Evolutionary conservation across 2,113 vertebrate genomes (phyloP).

Genomic region (Oryzias curvinotus): DNA sequence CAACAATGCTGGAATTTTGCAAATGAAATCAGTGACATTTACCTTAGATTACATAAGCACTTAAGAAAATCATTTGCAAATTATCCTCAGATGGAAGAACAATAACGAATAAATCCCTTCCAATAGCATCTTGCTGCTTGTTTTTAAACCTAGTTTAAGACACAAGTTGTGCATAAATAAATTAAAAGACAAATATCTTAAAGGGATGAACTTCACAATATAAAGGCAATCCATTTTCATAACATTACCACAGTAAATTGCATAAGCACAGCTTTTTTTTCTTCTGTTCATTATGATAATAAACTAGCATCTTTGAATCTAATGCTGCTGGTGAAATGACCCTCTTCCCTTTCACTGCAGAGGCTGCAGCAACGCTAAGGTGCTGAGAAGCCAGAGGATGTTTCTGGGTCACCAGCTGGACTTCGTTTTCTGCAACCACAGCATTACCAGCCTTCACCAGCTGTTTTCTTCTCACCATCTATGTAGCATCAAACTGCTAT

Average conservation of each 20-base stretch:
- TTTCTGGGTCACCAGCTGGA: slow-evolving; percentile 74
- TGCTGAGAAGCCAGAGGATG: slow-evolving; percentile 37
- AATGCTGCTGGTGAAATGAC: slow-evolving; percentile 15
- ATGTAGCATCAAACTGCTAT: slow-evolving; percentile 36
- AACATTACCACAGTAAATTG: slow-evolving; percentile 9
- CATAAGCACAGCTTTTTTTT: slow-evolving; percentile 22
- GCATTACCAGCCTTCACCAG: slow-evolving; percentile 65
- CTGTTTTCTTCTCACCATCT: slow-evolving; percentile 59
- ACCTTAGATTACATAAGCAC: slow-evolving; percentile 17
- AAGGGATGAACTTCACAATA: slow-evolving; percentile 1
- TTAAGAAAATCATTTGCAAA: no score
- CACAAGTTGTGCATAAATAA: slow-evolving; percentile 40
- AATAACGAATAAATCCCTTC: slow-evolving; percentile 27
- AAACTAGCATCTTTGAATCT: slow-evolving; percentile 32
- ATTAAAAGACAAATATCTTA: slow-evolving; percentile 48
- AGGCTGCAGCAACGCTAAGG: slow-evolving; percentile 42
- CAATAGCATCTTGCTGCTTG: not conserved
- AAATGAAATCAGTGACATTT: slow-evolving; percentile 26
- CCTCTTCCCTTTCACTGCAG: slow-evolving; percentile 41
- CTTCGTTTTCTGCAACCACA: slow-evolving; percentile 67
- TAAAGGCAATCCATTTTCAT: not conserved
- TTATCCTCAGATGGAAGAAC: slow-evolving; percentile 19
- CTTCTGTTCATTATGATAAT: slow-evolving; percentile 44
- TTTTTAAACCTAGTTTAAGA: not conserved
- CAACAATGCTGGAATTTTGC: slow-evolving; percentile 9